Evolutionary conservation across 1,140 invertebrate species (phyloP), one percentile per base, ranked within the genome.

Genomic region (Plectrocnemia conspersa): DNA sequence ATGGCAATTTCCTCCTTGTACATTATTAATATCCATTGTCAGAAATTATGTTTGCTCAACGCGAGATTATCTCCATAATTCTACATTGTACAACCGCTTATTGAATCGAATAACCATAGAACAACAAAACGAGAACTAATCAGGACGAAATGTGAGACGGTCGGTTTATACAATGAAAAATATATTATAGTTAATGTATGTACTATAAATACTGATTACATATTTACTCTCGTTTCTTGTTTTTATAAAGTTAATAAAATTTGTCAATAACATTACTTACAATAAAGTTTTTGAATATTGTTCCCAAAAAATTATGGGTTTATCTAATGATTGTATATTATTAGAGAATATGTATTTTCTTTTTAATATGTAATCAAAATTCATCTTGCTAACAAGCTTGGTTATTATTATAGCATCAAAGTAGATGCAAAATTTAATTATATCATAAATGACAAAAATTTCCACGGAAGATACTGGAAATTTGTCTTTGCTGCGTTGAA

Each of bases 1-100:
- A 16, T 16, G 15, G 18, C 10, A 38, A 7, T 5, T 29, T 7
- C 15, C 5, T 38, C 35, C 35, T 38, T 38, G 35, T 38, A n/a
- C n/a, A n/a, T 38, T 38, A 38, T 38, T 38, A 38, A 38, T 38
- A 10, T 38, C 35, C 35, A 38, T 16, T 38, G 35, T 5, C 35
- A 16, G 35, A 16, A 38, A 38, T 38, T 38, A 38, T 38, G 35
- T 38, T 38, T 38, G 35, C 35, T 16, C 35, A 38, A 38, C 35
- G 18, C 35, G 35, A 16, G 7, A 38, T 38, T 38, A 38, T 38
- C 7, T 6, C 7, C 35, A 38, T 38, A 38, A 38, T 38, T 7
- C 35, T 16, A 16, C 13, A 38, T 7, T 38, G 35, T 38, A 38
- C 7, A 7, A 16, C 7, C 35, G 35, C 35, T 38, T 38, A 38